Percentiles rank a stretch among this genome's conserved stretches.
These are phyloP conservation scores for Lithophane leautieri DNA, from an alignment of 2,888 invertebrate genomes.

Conservation along the genomic window DNA sequence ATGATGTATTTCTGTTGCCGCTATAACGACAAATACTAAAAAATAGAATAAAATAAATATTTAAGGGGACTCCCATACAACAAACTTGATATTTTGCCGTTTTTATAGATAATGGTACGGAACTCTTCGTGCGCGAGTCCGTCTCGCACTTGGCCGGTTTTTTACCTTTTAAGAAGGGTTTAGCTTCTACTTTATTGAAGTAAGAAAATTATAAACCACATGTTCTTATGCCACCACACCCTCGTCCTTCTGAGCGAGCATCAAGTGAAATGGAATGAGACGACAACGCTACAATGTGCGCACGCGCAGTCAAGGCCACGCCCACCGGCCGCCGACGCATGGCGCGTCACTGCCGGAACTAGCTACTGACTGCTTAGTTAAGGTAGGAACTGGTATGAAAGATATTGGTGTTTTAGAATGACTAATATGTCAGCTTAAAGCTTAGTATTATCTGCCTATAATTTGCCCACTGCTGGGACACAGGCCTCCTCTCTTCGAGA, in stretches of 20 bases:
- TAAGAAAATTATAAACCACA: neutral
- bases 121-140: too few relatives aligned
- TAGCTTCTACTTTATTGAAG: too few relatives aligned
- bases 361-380: slow-evolving; percentile 1
- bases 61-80: too few relatives aligned
- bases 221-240: slow-evolving; percentile 1
- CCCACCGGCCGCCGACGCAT: slow-evolving; percentile 56
- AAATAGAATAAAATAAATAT: too few relatives aligned
- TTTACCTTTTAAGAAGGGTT: too few relatives aligned
- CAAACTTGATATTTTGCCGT: too few relatives aligned
- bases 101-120: too few relatives aligned
- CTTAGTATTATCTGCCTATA: neutral
- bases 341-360: slow-evolving; percentile 63
- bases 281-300: slow-evolving; percentile 28
- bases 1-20: too few relatives aligned
- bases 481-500: too few relatives aligned
- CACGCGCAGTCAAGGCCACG: slow-evolving; percentile 61
- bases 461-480: too few relatives aligned
- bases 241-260: slow-evolving; percentile 25
- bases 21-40: too few relatives aligned
- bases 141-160: too few relatives aligned
- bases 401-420: slow-evolving; percentile 20
- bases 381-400: slow-evolving; percentile 4
- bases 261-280: slow-evolving; percentile 44
- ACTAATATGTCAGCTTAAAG: neutral